These are phyloP conservation scores for Gambelia wislizenii DNA, from an alignment of 2,797 vertebrate genomes.

Conservation along the genomic window DNA sequence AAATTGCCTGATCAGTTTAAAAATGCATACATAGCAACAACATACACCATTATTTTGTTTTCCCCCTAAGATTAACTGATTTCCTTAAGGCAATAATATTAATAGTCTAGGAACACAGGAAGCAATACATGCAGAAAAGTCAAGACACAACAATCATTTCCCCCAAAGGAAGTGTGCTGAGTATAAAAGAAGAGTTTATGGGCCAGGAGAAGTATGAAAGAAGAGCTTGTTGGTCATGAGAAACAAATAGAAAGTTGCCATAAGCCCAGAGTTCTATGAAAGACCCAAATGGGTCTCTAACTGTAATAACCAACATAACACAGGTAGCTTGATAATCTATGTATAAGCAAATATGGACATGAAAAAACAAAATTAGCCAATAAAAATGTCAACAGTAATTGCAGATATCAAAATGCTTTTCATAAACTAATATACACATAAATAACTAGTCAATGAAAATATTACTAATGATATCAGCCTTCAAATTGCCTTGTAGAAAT, in stretches of 20 bases:
- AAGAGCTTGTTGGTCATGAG: background rate
- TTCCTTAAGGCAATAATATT: constrained; percentile 33
- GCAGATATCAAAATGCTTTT: too few species aligned
- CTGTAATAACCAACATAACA: too few species aligned
- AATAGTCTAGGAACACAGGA: constrained; percentile 3
- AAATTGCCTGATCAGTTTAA: background rate
- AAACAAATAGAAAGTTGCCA: background rate
- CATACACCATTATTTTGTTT: constrained; percentile 23
- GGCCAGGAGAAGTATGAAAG: background rate
- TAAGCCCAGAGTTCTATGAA: background rate
- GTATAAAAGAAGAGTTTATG: background rate
- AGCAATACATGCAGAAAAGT: background rate
- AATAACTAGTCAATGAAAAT: too few species aligned
- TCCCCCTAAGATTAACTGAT: background rate
- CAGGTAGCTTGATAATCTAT: too few species aligned
- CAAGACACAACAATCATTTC: background rate
- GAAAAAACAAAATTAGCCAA: too few species aligned
- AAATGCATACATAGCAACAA: background rate
- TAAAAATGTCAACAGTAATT: too few species aligned
- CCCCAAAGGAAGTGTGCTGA: background rate
- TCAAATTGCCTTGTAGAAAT: too few species aligned
- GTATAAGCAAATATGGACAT: too few species aligned
- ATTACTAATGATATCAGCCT: too few species aligned
- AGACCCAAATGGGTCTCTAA: too few species aligned
- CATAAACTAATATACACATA: too few species aligned